Evolutionary conservation across 2,888 invertebrate genomes (phyloP).

Genomic region (Latrodectus elegans): DNA sequence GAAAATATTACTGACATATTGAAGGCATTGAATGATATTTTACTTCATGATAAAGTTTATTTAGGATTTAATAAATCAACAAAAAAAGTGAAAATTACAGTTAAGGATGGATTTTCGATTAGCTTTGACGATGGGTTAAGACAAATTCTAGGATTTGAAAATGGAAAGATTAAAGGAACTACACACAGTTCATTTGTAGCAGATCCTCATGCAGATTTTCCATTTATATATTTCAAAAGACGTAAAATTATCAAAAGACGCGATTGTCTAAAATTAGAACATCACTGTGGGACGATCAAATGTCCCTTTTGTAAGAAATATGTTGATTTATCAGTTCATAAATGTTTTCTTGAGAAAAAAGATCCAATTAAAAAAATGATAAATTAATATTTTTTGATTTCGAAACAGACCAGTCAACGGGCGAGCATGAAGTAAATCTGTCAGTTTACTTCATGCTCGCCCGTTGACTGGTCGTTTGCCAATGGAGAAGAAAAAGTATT

Average conservation of each 20-base stretch:
- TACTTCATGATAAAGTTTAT: no score
- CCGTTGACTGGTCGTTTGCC: no score
- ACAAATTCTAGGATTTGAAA: background rate
- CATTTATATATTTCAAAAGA: no score
- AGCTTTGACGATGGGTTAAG: background rate
- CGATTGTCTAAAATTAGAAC: background rate
- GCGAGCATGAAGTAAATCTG: slow-evolving; percentile 10
- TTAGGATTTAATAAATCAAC: no score
- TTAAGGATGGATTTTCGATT: background rate
- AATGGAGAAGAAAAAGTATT: slow-evolving; percentile 7
- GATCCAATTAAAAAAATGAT: background rate
- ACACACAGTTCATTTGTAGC: background rate
- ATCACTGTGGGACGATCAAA: background rate
- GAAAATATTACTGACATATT: no score
- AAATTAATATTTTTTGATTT: slow-evolving; percentile 21
- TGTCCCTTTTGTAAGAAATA: background rate
- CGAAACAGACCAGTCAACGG: slow-evolving; percentile 7
- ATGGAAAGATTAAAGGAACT: background rate
- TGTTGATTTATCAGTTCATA: background rate
- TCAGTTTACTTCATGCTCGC: slow-evolving; percentile 10
- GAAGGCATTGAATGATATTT: no score
- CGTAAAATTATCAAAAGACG: background rate
- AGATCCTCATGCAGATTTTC: background rate
- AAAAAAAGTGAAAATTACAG: background rate
- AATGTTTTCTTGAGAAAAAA: background rate